Evolutionary conservation across 2,113 vertebrate genomes (phyloP), one percentile per base, ranked within the genome.

Genomic region (Hemiscyllium ocellatum): DNA sequence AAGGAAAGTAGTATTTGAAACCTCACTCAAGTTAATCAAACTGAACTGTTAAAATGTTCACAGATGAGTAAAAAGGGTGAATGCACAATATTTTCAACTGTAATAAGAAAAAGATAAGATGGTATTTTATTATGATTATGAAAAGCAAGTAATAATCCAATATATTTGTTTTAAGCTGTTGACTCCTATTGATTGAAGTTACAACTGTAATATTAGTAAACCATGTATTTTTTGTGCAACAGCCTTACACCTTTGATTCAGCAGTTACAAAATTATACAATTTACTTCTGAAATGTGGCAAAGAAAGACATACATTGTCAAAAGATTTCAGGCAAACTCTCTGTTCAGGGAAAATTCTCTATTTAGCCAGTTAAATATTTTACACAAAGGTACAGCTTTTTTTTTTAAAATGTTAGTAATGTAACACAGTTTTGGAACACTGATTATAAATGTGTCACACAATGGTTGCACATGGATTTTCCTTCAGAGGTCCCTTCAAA

Each of bases 51-150:
- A 17, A 20, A 69, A 72, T 61, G 13, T 95, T 70, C 22, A 33
- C 26, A 96, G 95, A 95, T 95, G 78, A 66, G 52, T 50, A 96
- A 96, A 96, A n/a, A 52, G 96, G 47, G 96, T 47, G 20, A 96
- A 96, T 85, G 95, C 33, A 15, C 85, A 96, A 96, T 95, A 96
- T 83, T 10, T 66, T 68, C 96, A 96, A 94, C 96, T 97, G 96
- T 95, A 96, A 42, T 96, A 96, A 95, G 96, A 96, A 96, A 96
- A 97, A 96, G 96, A 95, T 97, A 97, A 97, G 96, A 96, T 96
- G 96, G 96, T 96, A 96, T 97, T 97, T 96, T 70, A 96, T 96
- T 95, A 96, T 5, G 37, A 83, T 20, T 47, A n/a, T 37, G 37
- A 42, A 83, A 83, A 42, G 78, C n/a, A 37, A 42, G n/a, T 19